Conservation (phyloP, 2,797 vertebrate species). For the Xiphorhynchus erythropygius region DNA sequence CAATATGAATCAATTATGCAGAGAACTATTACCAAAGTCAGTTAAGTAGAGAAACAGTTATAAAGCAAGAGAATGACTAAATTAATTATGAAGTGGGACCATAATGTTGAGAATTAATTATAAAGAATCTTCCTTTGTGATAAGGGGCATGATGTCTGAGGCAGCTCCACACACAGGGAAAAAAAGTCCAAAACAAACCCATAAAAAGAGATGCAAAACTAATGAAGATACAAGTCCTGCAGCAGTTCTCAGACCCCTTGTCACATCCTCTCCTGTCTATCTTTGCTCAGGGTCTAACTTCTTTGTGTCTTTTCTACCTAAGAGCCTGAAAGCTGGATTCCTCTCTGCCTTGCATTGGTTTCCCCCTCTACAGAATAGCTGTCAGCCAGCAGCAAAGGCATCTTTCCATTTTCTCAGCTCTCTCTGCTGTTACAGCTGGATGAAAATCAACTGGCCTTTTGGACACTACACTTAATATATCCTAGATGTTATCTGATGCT, state of each 20-base stretch:
- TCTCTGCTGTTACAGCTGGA: not conserved
- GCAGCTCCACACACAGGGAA: not conserved
- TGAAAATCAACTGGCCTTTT: not conserved
- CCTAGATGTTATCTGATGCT: not conserved
- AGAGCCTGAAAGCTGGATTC: not conserved
- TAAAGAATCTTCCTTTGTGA: not conserved
- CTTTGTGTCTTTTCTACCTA: not conserved
- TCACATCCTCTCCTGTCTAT: not conserved
- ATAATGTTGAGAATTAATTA: constrained; percentile 40
- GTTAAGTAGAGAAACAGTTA: constrained; percentile 43
- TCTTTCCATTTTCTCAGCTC: not conserved
- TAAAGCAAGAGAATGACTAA: constrained; percentile 13
- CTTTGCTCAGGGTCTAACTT: not conserved
- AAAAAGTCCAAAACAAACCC: not conserved
- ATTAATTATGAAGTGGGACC: constrained; percentile 32
- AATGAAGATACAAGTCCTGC: not conserved
- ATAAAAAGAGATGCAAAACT: not conserved
- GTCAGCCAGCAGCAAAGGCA: not conserved
- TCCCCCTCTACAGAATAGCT: not conserved
- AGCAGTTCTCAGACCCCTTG: not conserved
- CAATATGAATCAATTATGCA: constrained; percentile 56
- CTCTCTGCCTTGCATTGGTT: not conserved
- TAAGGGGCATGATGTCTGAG: not conserved
- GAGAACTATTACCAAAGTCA: constrained; percentile 32
- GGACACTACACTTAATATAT: not conserved